Evolutionary conservation across 2,113 vertebrate genomes (phyloP).

Genomic region (Cryptotis parvus): DNA sequence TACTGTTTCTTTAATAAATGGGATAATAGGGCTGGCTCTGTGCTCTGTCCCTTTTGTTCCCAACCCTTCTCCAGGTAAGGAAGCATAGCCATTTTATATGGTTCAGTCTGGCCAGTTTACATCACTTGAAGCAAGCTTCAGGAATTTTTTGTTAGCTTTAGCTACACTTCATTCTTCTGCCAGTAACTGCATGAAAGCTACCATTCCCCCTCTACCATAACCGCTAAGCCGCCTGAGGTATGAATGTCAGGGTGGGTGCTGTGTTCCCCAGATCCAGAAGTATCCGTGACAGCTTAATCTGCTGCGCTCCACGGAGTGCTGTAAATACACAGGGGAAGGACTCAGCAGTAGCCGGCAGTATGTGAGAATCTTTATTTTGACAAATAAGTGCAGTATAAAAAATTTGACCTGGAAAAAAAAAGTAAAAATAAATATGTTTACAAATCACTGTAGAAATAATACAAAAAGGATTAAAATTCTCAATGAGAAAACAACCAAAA

Average conservation of each 20-base stretch:
- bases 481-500: slow-evolving; percentile 73
- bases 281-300: neutral
- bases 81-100: slow-evolving; percentile 21
- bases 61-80: neutral
- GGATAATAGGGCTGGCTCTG: slow-evolving; percentile 68
- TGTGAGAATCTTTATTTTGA: slow-evolving; percentile 86
- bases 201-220: neutral
- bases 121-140: slow-evolving; percentile 28
- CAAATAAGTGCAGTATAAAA: slow-evolving; percentile 84
- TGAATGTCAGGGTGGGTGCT: neutral
- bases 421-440: slow-evolving; percentile 90
- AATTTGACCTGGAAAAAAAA: slow-evolving; percentile 79
- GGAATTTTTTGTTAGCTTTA: neutral
- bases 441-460: slow-evolving; percentile 82
- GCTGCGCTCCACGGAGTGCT: neutral
- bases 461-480: slow-evolving; percentile 87
- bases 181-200: slow-evolving; percentile 34
- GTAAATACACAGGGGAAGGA: neutral
- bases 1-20: slow-evolving; percentile 85
- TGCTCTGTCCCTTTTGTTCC: slow-evolving; percentile 52
- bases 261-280: neutral
- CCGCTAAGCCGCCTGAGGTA: neutral
- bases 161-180: neutral
- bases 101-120: neutral
- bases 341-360: slow-evolving; percentile 36